Base-by-base conservation (phyloP, 2,797 vertebrate genomes). In the Carduelis carduelis region DNA sequence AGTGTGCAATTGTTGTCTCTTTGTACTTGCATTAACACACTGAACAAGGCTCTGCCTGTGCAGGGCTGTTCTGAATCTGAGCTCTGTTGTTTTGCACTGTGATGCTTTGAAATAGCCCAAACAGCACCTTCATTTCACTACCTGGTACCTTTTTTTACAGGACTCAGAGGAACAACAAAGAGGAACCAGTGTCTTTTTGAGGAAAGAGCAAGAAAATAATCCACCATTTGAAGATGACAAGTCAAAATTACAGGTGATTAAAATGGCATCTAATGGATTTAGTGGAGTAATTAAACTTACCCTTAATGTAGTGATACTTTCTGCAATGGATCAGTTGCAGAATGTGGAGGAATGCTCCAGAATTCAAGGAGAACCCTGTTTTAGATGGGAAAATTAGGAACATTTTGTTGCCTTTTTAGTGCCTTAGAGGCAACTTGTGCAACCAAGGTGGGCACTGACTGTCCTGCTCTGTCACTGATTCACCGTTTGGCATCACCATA, bases 221-320 rank as follows among this genome's bases (percentile, higher is more conserved):
- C 97, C 92, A 11, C 19, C 69, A 5, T 97, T 83, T 34, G 98
- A 99, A 79, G 97, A 98, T 55, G 98, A 98, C 66, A 98, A 98
- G 87, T 98, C 98, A 66, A 99, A 99, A 94, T 92, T 98, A 85
- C 99, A 99, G 98, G 99, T 99, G 91, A 95, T 97, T 97, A 59
- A 76, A 91, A 55, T 34, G 44, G 7, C 12, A 41, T 46, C 32
- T 24, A 43, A 30, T 12, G 80, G 66, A 30, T 92, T 70, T 60
- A 50, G 55, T 85, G 18, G 39, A 64, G 17, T 47, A 9, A 35
- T 57, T 85, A 12, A 15, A n/a, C 20, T 78, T 39, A 11, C 10
- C 14, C 34, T 70, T 69, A 69, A 26, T 41, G 44, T 35, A 63
- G 11, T 14, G 26, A 14, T 37, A 41, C 20, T 46, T 78, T 88